Base-by-base conservation (phyloP, 1,140 invertebrate genomes). In the Proctacanthus coquilletti region DNA sequence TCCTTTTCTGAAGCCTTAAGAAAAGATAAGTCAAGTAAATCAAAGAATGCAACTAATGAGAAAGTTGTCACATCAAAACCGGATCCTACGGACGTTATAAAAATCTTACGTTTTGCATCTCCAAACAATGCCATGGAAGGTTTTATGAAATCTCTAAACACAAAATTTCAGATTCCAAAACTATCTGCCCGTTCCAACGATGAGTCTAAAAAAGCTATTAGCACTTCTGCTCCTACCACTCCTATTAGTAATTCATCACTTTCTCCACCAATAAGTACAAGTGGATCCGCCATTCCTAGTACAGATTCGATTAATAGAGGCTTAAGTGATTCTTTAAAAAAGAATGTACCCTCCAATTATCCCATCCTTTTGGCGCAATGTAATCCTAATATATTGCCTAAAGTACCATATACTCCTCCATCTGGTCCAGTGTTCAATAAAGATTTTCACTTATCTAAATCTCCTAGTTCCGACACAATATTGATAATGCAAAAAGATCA, bases 121-220 rank as follows among this genome's bases (percentile, higher is more conserved):
- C 51, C 55, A 14, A 46, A 41, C 18, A 46, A 51, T 2, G 48
- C 53, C 21, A 74, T 81, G 42, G 79, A 82, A 49, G 77, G 78
- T 11, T 58, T 81, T 13, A 80, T 80, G 30, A 84, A 84, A 46
- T 74, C 79, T 14, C 54, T 85, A 6, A 80, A 85, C 50, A 82
- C 80, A 1, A 85, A 83, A 50, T 86, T 84, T 64, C 82, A 86
- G 63, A 86, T 86, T 49, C 83, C 83, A 0, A 86, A 86, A 60
- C 51, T 85, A 35, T 80, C 77, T 0, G 72, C 73, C 0, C 51
- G 72, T 32, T 52, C 31, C 0, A 59, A 63, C n/a, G 43, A 27
- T 27, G 23, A 27, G 8, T 27, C 23, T 8, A 27, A 27, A 27
- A 27, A 27, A 27, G 23, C 23, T 27, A 13, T 27, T 27, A 9